Evolutionary conservation across 1,140 invertebrate genomes (phyloP), one percentile per base, ranked within the genome.

Genomic region (Drosophila watanabei): DNA sequence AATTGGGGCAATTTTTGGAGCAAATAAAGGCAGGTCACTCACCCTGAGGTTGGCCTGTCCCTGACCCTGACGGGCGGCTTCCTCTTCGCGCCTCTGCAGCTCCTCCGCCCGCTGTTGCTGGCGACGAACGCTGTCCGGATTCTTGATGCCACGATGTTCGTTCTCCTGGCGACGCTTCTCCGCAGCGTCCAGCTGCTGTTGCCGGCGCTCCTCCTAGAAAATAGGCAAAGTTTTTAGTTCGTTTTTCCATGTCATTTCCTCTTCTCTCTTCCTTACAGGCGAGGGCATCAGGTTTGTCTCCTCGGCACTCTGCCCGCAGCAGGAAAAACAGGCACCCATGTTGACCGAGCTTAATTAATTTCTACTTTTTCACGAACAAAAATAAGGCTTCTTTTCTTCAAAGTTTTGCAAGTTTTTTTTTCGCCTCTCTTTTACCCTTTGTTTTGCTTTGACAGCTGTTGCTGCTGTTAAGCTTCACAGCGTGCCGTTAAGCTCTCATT

Each of bases 201-300:
- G 75, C 10, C 92, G 71, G 11, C 92, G 88, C 37, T 91, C 89
- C 65, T 93, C 92, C 92, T 93, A 33, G 0, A 69, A 72, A 28
- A 14, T 10, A 28, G 0, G 14, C 8, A 20, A 1, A 14, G 32
- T 28, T 35, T 28, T 35, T 5, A 4, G 11, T 13, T 58, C 28
- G 8, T n/a, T 65, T n/a, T 65, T 6, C 14, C 7, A 10, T 2
- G 13, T 7, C 14, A 16, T 30, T n/a, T n/a, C 33, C 4, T n/a
- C 0, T 0, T 10, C 5, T 43, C 9, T 28, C 0, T 46, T 14
- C 1, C 13, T 56, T 54, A 93, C 92, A 33, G 83, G 79, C 4
- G 91, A 79, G 5, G 91, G 92, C 92, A 93, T 91, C 9, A 93
- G 58, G 49, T 92, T 92, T n/a, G 92, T 61, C 57, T 92, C 86